phyloP scores from a whole-genome alignment of 1,140 invertebrate species.

The Hesperophylax magnus region DNA sequence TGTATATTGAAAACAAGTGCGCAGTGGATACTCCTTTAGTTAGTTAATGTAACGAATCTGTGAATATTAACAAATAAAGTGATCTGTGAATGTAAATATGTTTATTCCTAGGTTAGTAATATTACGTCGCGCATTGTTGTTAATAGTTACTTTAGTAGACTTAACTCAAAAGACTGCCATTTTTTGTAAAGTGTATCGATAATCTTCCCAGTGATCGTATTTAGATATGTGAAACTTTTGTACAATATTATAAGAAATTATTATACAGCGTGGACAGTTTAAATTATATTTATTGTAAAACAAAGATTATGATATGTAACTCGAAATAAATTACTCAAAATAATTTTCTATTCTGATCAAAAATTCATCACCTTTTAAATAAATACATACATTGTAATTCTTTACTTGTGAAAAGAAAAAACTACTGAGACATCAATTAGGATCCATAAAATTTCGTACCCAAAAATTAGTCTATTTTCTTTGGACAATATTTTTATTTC shows the following conservation, averaged over 20 bases:
- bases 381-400: no score
- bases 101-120: slow-evolving; percentile 54
- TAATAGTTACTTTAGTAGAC: slow-evolving; percentile 47
- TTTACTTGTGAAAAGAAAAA: no score
- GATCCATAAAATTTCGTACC: no score
- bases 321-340: no score
- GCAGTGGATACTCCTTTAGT: slow-evolving; percentile 57
- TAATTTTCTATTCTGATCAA: no score
- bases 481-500: no score
- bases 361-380: no score
- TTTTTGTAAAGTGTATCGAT: slow-evolving; percentile 64
- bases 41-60: slow-evolving; percentile 56
- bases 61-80: slow-evolving; percentile 57
- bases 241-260: slow-evolving; percentile 25
- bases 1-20: slow-evolving; percentile 45
- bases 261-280: slow-evolving; percentile 18
- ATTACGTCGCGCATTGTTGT: slow-evolving; percentile 37
- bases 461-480: no score
- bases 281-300: slow-evolving; percentile 36
- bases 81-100: slow-evolving; percentile 69
- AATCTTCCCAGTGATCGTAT: slow-evolving; percentile 47
- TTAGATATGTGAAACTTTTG: slow-evolving; percentile 14
- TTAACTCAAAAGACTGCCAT: slow-evolving; percentile 69
- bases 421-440: no score
- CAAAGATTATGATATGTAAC: not conserved